phyloP scores from a whole-genome alignment of 2,888 invertebrate genomes.

The Drosophila kambysellisi region DNA sequence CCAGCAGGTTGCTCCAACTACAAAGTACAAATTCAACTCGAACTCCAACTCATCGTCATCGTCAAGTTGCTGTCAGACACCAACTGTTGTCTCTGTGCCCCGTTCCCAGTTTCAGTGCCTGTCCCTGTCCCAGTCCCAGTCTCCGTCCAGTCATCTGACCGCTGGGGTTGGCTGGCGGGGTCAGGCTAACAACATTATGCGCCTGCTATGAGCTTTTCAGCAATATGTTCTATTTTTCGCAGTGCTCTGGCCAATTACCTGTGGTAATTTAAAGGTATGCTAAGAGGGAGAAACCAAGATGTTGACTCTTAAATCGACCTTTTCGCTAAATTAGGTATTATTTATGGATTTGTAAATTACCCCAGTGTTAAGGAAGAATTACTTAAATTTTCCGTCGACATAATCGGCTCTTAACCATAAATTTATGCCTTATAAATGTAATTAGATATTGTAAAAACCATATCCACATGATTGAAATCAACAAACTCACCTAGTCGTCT shows the following conservation, averaged over 20 bases:
- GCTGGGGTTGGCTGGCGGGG: constrained; percentile 71
- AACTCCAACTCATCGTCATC: constrained; percentile 41
- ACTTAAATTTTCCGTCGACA: not conserved
- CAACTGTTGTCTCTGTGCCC: constrained; percentile 70
- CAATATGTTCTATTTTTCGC: constrained; percentile 76
- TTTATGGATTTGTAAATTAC: constrained; percentile 7
- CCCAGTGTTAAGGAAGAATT: not conserved
- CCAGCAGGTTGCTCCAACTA: constrained; percentile 54
- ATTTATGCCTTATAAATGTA: not conserved
- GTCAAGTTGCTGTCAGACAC: constrained; percentile 77
- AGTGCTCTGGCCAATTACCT: constrained; percentile 49
- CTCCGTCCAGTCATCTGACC: constrained; percentile 43
- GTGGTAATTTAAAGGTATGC: constrained; percentile 50
- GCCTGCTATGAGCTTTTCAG: constrained; percentile 73
- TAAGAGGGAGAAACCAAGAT: constrained; percentile 1
- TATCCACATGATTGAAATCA: not conserved
- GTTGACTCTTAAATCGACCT: constrained; percentile 13
- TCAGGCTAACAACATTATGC: constrained; percentile 60
- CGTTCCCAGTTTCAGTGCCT: constrained; percentile 17
- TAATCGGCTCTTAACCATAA: not conserved
- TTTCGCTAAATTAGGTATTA: constrained; percentile 29
- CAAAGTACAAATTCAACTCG: constrained; percentile 23
- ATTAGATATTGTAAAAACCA: not conserved
- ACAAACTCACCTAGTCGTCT: not conserved
- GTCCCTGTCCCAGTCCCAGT: not conserved